Percentiles rank a stretch among this genome's conserved stretches.
Evolutionary conservation across 30 jellyfish, hydroid and myxozoan species (phyloP).

Genomic region (Calvadosia cruxmelitensis): DNA sequence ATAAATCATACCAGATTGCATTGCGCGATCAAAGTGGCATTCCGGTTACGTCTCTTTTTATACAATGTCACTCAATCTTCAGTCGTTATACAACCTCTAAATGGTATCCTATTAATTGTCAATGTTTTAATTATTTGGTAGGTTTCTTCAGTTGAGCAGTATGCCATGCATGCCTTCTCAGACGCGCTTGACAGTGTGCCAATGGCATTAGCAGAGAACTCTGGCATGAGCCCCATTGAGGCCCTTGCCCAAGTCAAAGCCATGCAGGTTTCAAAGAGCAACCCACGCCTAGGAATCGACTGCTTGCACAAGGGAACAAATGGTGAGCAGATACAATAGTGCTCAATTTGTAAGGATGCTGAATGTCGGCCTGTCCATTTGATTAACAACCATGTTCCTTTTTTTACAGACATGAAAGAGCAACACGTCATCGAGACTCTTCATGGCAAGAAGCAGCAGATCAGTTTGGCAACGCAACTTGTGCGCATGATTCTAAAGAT

Average conservation of each 20-base stretch:
- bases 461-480: conserved; percentile 92
- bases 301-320: conserved; percentile 78
- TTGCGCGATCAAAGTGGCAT: neutral
- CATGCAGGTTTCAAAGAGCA: conserved; percentile 60
- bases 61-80: too few relatives aligned
- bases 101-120: too few relatives aligned
- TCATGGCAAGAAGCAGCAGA: conserved; percentile 99
- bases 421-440: conserved; percentile 98
- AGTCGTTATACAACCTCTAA: too few relatives aligned
- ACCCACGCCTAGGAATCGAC: conserved; percentile 95
- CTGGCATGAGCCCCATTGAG: conserved; percentile 92
- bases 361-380: neutral
- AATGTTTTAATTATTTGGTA: conserved; percentile 6
- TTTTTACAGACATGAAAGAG: conserved; percentile 80
- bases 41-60: too few relatives aligned
- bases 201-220: conserved; percentile 92
- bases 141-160: conserved; percentile 97
- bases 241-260: conserved; percentile 78
- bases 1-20: neutral
- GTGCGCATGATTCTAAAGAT: conserved; percentile 96
- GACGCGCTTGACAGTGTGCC: conserved; percentile 96
- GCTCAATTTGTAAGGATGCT: neutral
- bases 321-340: conserved; percentile 35
- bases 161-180: conserved; percentile 99
- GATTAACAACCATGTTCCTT: neutral